Conservation (phyloP, 1,140 invertebrate genomes). For the Heliconius congener region DNA sequence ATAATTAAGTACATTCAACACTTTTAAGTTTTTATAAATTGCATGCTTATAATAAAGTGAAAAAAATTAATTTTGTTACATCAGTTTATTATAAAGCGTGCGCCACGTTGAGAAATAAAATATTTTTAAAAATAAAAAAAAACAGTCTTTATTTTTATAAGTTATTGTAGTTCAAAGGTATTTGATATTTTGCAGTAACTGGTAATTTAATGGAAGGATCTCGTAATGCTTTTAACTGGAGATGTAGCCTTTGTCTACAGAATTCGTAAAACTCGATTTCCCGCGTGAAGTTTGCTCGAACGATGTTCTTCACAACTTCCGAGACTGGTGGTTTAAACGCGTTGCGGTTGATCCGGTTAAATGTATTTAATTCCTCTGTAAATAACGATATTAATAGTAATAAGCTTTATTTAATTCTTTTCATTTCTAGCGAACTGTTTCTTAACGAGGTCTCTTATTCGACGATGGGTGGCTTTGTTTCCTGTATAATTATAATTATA, state of each 20-base stretch:
- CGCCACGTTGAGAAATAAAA: background rate
- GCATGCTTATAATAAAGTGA: background rate
- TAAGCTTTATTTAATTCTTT: background rate
- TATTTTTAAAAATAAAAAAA: conserved; percentile 9
- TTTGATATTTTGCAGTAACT: conserved; percentile 34
- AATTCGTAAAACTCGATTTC: conserved; percentile 97
- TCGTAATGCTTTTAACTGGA: conserved; percentile 88
- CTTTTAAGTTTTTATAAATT: background rate
- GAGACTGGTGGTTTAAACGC: conserved; percentile 93
- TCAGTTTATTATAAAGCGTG: background rate
- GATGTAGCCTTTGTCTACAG: conserved; percentile 91
- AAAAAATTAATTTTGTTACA: background rate
- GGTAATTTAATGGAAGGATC: conserved; percentile 67
- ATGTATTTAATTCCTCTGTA: conserved; percentile 87
- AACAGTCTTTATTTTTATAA: conserved; percentile 28
- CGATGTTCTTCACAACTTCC: conserved; percentile 92
- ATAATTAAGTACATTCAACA: background rate
- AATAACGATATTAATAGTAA: conserved; percentile 11
- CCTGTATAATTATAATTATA: too few species aligned
- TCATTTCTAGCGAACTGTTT: too few species aligned
- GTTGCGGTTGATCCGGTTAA: conserved; percentile 91
- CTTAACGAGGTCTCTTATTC: too few species aligned
- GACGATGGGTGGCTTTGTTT: too few species aligned
- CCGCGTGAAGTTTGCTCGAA: conserved; percentile 91
- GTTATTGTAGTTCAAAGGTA: conserved; percentile 31